A percentile compares a stretch with the other conserved stretches of the same genome.
Evolutionary conservation across 2,113 vertebrate genomes (phyloP).

Genomic region (Dicaeum eximium): DNA sequence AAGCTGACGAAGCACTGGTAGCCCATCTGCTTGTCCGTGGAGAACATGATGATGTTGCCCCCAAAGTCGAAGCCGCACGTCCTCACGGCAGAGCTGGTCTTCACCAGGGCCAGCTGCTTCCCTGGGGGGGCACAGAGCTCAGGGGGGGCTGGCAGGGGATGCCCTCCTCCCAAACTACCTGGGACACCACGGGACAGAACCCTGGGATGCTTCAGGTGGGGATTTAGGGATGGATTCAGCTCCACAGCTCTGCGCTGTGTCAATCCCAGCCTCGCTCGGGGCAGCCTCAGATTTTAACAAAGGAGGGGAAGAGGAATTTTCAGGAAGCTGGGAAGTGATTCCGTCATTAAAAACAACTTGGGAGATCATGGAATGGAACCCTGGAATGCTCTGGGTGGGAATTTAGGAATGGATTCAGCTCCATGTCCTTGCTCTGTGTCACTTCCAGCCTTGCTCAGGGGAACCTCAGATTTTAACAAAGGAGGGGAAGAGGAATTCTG

Average conservation of each 20-base stretch:
- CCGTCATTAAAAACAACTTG: neutral
- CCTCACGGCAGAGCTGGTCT: no score
- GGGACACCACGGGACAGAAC: no score
- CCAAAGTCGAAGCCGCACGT: no score
- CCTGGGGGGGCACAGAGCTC: no score
- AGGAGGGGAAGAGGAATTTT: neutral
- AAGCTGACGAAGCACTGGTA: no score
- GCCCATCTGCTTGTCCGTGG: no score
- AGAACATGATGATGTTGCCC: no score
- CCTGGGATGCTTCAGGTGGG: neutral
- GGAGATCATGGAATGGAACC: neutral
- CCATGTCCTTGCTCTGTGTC: accelerated
- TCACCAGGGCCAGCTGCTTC: no score
- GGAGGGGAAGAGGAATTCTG: neutral
- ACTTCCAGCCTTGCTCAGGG: neutral
- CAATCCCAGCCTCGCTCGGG: neutral
- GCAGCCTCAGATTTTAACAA: accelerated
- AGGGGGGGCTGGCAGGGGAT: no score
- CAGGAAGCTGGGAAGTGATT: neutral
- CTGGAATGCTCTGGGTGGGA: neutral
- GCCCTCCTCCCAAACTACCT: no score
- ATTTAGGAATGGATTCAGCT: no score
- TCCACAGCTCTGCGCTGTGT: accelerated
- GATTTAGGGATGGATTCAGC: no score
- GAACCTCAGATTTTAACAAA: accelerated